A percentile compares a stretch with the other conserved stretches of the same genome.
Conservation (phyloP, 2,888 invertebrate species). For the Leucophenga maculata region DNA sequence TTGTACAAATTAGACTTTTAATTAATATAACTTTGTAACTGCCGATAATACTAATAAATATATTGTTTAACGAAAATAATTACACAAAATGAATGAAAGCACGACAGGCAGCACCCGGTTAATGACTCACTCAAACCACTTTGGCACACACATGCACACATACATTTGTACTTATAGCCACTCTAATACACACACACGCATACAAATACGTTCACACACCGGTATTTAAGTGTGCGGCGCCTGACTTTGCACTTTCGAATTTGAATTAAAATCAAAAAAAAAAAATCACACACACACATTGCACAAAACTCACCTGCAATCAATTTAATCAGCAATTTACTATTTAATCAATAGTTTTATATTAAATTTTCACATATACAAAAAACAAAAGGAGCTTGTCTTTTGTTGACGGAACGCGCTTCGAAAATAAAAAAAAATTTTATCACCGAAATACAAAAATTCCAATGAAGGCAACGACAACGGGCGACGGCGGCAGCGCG, state of each 20-base stretch:
- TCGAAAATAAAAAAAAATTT: neutral
- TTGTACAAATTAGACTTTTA: neutral
- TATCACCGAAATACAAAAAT: conserved; percentile 1
- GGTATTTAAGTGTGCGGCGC: conserved; percentile 55
- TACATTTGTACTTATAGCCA: conserved; percentile 1
- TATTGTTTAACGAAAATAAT: conserved; percentile 26
- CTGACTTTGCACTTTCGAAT: conserved; percentile 7
- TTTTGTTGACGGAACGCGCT: conserved; percentile 4
- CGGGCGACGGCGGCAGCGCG: neutral
- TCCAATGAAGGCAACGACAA: neutral
- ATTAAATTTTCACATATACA: neutral
- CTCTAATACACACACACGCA: conserved; percentile 15
- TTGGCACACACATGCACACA: conserved; percentile 34
- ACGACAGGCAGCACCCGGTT: conserved; percentile 48
- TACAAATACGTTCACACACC: conserved; percentile 48
- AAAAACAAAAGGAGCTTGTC: neutral
- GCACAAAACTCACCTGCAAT: conserved; percentile 7
- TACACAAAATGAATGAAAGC: neutral
- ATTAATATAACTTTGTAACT: neutral
- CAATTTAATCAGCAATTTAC: no score
- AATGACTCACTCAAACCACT: conserved; percentile 57
- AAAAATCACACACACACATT: conserved; percentile 1
- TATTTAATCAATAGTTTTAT: neutral
- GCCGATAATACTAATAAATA: conserved; percentile 23
- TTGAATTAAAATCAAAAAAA: conserved; percentile 3